A percentile compares a stretch with the other conserved stretches of the same genome.
Conservation (phyloP, 1,140 invertebrate genomes). For the Heliconius congener region DNA sequence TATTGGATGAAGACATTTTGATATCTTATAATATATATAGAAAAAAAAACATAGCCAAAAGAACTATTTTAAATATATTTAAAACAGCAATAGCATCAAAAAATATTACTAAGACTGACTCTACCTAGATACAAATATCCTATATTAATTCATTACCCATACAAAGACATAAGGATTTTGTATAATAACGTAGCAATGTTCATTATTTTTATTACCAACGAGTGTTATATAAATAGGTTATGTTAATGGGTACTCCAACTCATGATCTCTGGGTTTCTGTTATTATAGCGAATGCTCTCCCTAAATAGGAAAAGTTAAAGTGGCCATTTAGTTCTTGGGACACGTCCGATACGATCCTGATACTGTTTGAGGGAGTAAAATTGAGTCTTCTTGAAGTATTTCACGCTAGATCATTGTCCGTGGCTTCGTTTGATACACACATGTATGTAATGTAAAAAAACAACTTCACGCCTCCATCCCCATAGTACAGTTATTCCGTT, state of each 20-base stretch:
- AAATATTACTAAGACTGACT: neutral
- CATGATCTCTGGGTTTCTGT: constrained; percentile 56
- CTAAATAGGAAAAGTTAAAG: constrained; percentile 77
- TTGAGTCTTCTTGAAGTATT: constrained; percentile 1
- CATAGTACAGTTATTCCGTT: no score
- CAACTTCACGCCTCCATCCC: no score
- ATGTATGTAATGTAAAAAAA: neutral
- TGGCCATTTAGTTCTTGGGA: constrained; percentile 59
- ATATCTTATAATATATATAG: no score
- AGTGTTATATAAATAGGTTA: constrained; percentile 48
- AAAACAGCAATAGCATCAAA: neutral
- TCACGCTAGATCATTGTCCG: neutral
- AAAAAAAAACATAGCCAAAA: no score
- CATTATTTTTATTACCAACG: constrained; percentile 39
- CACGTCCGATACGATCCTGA: constrained; percentile 50
- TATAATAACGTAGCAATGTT: constrained; percentile 19
- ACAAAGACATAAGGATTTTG: neutral
- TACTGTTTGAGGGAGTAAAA: neutral
- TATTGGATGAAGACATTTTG: no score
- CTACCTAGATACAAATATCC: neutral
- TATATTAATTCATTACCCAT: neutral
- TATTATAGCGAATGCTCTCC: constrained; percentile 57
- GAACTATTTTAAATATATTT: neutral
- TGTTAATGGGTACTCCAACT: constrained; percentile 51
- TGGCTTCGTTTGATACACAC: neutral